Evolutionary conservation across 2,797 vertebrate species (phyloP), one percentile per base, ranked within the genome.

Genomic region (Takifugu rubripes): DNA sequence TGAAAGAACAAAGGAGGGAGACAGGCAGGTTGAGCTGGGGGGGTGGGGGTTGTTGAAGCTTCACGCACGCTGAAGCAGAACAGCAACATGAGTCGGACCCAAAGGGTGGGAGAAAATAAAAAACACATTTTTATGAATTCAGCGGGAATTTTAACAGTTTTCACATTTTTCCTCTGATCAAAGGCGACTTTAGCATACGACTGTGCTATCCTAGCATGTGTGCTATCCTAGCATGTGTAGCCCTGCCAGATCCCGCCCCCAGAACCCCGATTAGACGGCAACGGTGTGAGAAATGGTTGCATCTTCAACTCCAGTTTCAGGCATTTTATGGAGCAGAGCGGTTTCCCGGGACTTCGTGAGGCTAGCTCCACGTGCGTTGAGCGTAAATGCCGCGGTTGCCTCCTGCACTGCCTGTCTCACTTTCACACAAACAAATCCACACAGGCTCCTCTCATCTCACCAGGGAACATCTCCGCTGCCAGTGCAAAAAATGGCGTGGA

Each of bases 31-130:
- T 25, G 60, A 2, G 27, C 52, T 53, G 46, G 59, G 51, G 40
- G 56, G 51, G 26, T 49, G 61, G 66, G 43, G 53, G 68, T 25
- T 0, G 61, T 72, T 77, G 83, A 82, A 81, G 81, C 86, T 78
- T 83, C 71, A 74, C 79, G 85, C 79, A 84, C 81, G 75, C 83
- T 83, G 78, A 83, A 81, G 70, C 63, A 75, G 52, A 64, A 50
- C 49, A 63, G 69, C 73, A 74, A 68, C 74, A 60, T 5, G 42
- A 76, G 70, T 75, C 77, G 77, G 82, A 77, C 63, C 64, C 14
- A 68, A 25, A 48, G 33, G 11, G 11, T 3, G 33, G 9, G 33
- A 36, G 10, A 36, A 31, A 21, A 21, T 21, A 21, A 21, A 21
- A 31, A 31, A 6, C 5, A 31, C 29, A 6, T 31, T 40, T 40